Conservation (phyloP, 2,888 invertebrate genomes). For the Callinectes sapidus region DNA sequence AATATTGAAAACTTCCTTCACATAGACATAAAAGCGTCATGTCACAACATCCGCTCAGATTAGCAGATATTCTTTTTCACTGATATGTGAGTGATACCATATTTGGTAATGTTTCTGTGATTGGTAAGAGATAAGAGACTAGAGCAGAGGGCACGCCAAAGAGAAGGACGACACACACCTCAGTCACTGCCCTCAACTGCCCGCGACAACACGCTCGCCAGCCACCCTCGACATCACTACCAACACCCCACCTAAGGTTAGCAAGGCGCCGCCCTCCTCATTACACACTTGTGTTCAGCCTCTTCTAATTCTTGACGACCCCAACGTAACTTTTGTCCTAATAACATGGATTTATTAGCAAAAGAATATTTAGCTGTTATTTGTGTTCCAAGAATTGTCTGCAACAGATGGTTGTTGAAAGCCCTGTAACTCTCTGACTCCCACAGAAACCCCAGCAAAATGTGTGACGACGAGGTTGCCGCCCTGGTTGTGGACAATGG, state of each 20-base stretch:
- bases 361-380: neutral
- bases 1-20: neutral
- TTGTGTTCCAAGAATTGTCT: neutral
- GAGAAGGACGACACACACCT: neutral
- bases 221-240: neutral
- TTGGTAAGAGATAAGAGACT: neutral
- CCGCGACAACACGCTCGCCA: conserved; percentile 32
- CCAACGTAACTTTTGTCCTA: neutral
- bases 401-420: neutral
- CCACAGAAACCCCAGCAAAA: conserved; percentile 74
- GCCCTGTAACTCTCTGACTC: neutral
- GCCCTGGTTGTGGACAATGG: conserved; percentile 90
- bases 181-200: conserved; percentile 1
- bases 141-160: neutral
- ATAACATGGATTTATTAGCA: neutral
- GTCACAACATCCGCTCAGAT: neutral
- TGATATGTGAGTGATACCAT: neutral
- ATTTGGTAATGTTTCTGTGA: neutral
- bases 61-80: neutral
- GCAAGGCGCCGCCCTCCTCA: neutral
- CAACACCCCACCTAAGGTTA: neutral
- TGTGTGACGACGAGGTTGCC: conserved; percentile 86
- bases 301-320: neutral
- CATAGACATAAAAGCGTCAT: neutral
- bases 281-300: neutral